Evolutionary conservation across 1,140 invertebrate species (phyloP), one percentile per base, ranked within the genome.

Genomic region (Rhagoletis pomonella): DNA sequence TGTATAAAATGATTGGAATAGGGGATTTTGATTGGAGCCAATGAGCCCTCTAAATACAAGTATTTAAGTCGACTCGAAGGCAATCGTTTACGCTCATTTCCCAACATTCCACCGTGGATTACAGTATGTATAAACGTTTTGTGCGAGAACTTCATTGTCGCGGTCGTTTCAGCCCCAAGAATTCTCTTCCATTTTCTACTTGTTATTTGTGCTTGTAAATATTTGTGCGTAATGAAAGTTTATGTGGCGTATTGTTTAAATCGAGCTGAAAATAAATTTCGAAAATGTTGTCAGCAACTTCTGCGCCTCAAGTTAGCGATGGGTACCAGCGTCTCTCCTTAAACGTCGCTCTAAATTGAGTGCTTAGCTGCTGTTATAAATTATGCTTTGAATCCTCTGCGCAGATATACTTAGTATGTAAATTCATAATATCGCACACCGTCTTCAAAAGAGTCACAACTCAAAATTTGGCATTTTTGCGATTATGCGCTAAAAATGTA

Each of bases 191-290:
- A 67, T 29, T 42, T 67, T 6, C 17, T 85, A 14, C 50, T 60
- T 58, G 19, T 85, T 39, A 14, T 69, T 77, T 55, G n/a, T 77
- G 50, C 5, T 29, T 81, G 47, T 19, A n/a, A 39, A 86, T 29
- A 29, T 29, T 29, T 29, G 29, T 29, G 29, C 29, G 29, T 86
- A 86, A 86, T 86, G 60, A 62, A 86, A 86, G 58, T 59, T 86
- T 86, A 86, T 86, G 84, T 60, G 29, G 59, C 84, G 58, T 86
- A 62, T 86, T 86, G 42, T 64, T 86, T 86, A 62, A 86, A 86
- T 86, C 50, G 60, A 64, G 58, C 84, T 64, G 84, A 86, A 86
- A 86, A 86, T 64, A 64, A 86, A 29, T 86, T 86, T 19, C 29
- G 73, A 12, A 81, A 29, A 81, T 19, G 50, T 42, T 47, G 73